phyloP scores from a whole-genome alignment of 2,113 vertebrate genomes.

The Pyxicephalus adspersus region DNA sequence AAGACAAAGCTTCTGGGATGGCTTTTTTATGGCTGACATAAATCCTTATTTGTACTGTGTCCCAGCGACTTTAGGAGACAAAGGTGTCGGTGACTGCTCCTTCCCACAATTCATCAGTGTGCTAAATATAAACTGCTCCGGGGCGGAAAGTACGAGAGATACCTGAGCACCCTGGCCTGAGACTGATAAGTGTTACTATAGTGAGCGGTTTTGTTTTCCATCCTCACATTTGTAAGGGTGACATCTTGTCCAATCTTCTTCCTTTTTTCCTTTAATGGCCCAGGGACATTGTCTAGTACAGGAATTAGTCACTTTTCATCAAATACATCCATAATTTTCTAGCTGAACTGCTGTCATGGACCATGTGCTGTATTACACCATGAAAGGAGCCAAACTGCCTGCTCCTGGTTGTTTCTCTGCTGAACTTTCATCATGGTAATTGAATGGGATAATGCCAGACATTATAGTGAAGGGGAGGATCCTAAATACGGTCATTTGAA shows the following conservation, averaged over 20 bases:
- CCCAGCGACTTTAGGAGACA: not conserved
- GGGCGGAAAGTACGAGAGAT: not conserved
- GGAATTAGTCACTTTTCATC: slow-evolving; percentile 18
- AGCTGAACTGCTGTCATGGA: not conserved
- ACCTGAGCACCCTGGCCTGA: not conserved
- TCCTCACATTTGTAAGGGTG: slow-evolving; percentile 1
- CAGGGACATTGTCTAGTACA: slow-evolving; percentile 12
- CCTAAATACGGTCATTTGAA: not conserved
- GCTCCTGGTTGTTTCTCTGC: not conserved
- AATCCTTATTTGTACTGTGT: slow-evolving; percentile 22
- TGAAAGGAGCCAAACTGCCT: not conserved
- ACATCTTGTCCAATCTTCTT: slow-evolving; percentile 19
- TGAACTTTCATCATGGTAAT: not conserved
- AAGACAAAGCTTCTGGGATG: not conserved
- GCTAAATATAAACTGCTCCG: not conserved
- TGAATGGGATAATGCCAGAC: not conserved
- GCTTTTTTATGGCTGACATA: not conserved
- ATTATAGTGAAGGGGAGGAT: not conserved
- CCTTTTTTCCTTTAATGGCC: slow-evolving; percentile 10
- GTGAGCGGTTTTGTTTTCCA: slow-evolving; percentile 21
- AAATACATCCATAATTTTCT: slow-evolving; percentile 4
- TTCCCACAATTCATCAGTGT: not conserved
- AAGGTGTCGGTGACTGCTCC: not conserved
- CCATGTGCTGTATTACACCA: not conserved
- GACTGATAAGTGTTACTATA: slow-evolving; percentile 25